A percentile compares a stretch with the other conserved stretches of the same genome.
These are phyloP conservation scores for Gymnogyps californianus DNA, from an alignment of 2,113 vertebrate species.

Conservation along the genomic window DNA sequence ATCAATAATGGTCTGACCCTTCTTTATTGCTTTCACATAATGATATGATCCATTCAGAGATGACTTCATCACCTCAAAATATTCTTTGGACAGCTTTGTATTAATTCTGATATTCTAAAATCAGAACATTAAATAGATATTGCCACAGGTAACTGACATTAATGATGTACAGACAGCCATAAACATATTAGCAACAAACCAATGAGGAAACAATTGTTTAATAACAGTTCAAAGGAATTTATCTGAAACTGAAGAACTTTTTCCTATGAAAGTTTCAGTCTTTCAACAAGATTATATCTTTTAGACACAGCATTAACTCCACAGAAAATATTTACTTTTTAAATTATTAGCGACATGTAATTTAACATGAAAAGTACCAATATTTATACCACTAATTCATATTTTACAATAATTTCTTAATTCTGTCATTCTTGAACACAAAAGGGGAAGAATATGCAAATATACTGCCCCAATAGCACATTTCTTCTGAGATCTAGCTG, in stretches of 20 bases:
- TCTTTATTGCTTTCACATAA: conserved; percentile 76
- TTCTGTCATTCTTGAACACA: not conserved
- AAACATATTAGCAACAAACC: not conserved
- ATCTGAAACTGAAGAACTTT: not conserved
- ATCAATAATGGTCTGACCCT: conserved; percentile 81
- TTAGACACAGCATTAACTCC: not conserved
- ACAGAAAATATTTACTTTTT: not conserved
- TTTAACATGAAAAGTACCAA: not conserved
- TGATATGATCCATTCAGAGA: conserved; percentile 91
- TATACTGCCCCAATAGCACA: not conserved
- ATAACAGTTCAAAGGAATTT: not conserved
- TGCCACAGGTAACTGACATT: not conserved
- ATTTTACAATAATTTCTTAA: not conserved
- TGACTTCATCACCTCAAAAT: conserved; percentile 84
- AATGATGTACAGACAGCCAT: not conserved
- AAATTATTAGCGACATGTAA: not conserved
- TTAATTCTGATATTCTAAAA: conserved; percentile 87
- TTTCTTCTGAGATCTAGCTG: not conserved
- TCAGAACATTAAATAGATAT: not conserved
- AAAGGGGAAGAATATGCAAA: not conserved
- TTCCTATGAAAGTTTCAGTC: not conserved
- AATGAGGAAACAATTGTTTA: not conserved
- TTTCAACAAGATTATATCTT: not conserved
- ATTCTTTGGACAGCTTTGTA: conserved; percentile 75
- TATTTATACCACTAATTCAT: not conserved